These are phyloP conservation scores for Drosophila nigromelanica DNA, from an alignment of 1,140 invertebrate species.

Conservation along the genomic window DNA sequence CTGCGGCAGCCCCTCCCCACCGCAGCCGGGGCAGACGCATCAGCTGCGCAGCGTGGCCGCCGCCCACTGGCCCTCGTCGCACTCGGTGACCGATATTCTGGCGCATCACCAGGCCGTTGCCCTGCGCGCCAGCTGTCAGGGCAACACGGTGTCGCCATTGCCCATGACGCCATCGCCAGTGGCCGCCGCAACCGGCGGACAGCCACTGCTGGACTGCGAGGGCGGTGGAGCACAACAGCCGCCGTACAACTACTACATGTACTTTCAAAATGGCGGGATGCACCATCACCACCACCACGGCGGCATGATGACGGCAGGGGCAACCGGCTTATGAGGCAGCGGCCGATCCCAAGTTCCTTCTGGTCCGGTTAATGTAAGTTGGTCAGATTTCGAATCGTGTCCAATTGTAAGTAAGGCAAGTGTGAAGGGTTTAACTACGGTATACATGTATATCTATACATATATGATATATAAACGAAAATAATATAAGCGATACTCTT, in stretches of 20 bases:
- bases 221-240: slow-evolving; percentile 84
- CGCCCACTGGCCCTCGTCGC: slow-evolving; percentile 86
- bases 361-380: slow-evolving; percentile 19
- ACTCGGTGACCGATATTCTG: slow-evolving; percentile 90
- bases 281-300: slow-evolving; percentile 80
- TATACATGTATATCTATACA: slow-evolving; percentile 21
- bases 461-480: slow-evolving; percentile 21
- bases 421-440: slow-evolving; percentile 47
- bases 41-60: slow-evolving; percentile 71
- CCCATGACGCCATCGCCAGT: slow-evolving; percentile 78
- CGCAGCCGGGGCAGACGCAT: slow-evolving; percentile 82
- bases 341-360: neutral
- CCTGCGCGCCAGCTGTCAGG: slow-evolving; percentile 77
- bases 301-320: slow-evolving; percentile 80
- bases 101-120: slow-evolving; percentile 84
- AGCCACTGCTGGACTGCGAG: slow-evolving; percentile 65
- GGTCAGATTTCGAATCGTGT: slow-evolving; percentile 33
- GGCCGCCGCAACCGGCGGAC: slow-evolving; percentile 54
- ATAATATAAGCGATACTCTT: slow-evolving; percentile 3
- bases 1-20: slow-evolving; percentile 82
- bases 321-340: slow-evolving; percentile 78
- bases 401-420: slow-evolving; percentile 26
- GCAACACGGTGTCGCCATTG: slow-evolving; percentile 65
- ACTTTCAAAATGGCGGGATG: slow-evolving; percentile 85
- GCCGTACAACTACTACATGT: slow-evolving; percentile 90